Evolutionary conservation across 2,113 vertebrate species (phyloP), one percentile per base, ranked within the genome.

Genomic region (Paracanthobrama guichenoti): DNA sequence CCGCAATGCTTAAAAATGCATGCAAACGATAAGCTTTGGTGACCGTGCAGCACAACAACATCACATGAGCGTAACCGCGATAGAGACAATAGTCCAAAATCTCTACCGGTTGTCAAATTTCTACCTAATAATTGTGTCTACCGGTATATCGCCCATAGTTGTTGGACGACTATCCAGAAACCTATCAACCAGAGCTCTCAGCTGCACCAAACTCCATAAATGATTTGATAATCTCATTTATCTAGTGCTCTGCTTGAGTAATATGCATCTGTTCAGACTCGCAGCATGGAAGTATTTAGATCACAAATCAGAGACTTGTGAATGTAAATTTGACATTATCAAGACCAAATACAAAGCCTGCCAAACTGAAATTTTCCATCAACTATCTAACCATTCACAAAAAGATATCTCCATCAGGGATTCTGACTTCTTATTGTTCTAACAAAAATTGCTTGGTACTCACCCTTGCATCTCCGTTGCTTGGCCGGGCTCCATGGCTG

Each of bases 401-500:
- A 20, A 69, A n/a, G 20, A 71, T 9, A n/a, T 71, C 35, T 75
- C 24, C 16, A 50, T 75, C 20, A 48, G 26, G 26, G 14, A 16
- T 35, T 35, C 16, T 67, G 7, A 35, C 28, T 67, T 55, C 50
- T 53, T 2, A 20, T 55, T 55, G 18, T 2, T 55, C 18, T 10
- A 16, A 57, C 8, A 31, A 62, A 67, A 16, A 50, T 26, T 5
- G 13, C 6, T 11, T 35, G 50, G 71, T 69, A 96, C 97, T 98
- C 91, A 98, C 98, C 95, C 97, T 96, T 93, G 95, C 13, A 79
- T 99, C 97, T 85, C 96, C 97, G 71, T 97, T 98, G 91, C 95
- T 86, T 67, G 96, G 92, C 92, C 97, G 93, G 4, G 96, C 91
- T 81, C 93, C 94, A 83, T 98, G 96, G 91, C 91, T 99, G 93